Evolutionary conservation across 2,797 vertebrate species (phyloP), one percentile per base, ranked within the genome.

Genomic region (Myripristis murdjan): DNA sequence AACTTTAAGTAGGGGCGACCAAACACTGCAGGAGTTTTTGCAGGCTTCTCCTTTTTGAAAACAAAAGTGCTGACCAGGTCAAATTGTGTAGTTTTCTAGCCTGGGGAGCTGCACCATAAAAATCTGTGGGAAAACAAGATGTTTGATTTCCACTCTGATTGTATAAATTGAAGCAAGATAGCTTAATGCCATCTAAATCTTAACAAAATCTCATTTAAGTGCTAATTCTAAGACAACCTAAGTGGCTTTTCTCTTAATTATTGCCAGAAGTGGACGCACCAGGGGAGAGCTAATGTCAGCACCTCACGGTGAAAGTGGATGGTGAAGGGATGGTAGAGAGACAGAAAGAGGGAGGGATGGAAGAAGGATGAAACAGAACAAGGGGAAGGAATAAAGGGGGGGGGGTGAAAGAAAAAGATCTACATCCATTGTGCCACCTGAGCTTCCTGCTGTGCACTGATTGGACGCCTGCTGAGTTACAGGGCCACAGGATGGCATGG

Each of bases 401-500:
- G 64, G 10, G 31, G 56, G 41, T 64, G 53, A 46, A 52, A 48
- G 44, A 23, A 56, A 65, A 26, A 39, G 16, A 54, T 20, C 47
- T 18, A 51, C 54, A 48, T 69, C 23, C 35, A 54, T 61, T 64
- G 37, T 60, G 23, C 52, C 52, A 72, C 60, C 66, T 71, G 65
- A 59, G 39, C 55, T 67, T 53, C 75, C 60, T 49, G 77, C 64
- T 26, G 70, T 4, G 65, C 33, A 44, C 26, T 77, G 77, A 78
- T 78, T 81, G 63, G 73, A 73, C 5, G 23, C 69, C 66, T 47
- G 59, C 65, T 82, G 81, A 59, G 76, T 72, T 47, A 63, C 52
- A 59, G 65, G 64, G 73, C 81, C 72, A 79, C 44, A 12, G 58
- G 73, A 70, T 73, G 53, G 65, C 59, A 79, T 74, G 18, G 47